Conservation (phyloP, 1,140 invertebrate genomes). For the Penaeus vannamei region DNA sequence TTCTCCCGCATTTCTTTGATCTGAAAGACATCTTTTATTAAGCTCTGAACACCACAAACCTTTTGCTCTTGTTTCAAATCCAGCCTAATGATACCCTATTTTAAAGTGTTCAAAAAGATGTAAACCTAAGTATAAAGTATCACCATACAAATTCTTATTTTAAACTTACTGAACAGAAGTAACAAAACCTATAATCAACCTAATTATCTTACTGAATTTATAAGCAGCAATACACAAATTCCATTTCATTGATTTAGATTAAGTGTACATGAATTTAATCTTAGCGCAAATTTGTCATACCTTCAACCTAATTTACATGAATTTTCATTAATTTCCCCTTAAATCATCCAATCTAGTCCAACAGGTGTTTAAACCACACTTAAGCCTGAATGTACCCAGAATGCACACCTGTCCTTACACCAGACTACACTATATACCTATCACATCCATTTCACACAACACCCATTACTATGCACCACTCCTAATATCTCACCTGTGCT, state of each 20-base stretch:
- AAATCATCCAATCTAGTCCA: too few species aligned
- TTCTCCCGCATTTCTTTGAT: constrained; percentile 92
- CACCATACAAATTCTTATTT: not conserved
- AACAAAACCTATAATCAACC: too few species aligned
- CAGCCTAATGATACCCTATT: not conserved
- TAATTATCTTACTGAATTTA: too few species aligned
- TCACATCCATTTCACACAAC: not conserved
- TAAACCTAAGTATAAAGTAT: not conserved
- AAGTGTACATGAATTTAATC: not conserved
- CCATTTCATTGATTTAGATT: not conserved
- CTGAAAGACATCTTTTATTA: constrained; percentile 73
- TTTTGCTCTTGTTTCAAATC: not conserved
- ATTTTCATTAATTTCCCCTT: not conserved
- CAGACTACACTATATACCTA: not conserved
- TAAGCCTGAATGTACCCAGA: not conserved
- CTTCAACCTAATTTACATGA: not conserved
- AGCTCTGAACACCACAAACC: not conserved
- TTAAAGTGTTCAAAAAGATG: not conserved
- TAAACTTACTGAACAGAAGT: too few species aligned
- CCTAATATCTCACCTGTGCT: constrained; percentile 73
- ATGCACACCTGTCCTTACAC: not conserved
- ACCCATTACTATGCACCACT: not conserved
- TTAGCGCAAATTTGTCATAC: not conserved
- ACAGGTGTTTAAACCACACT: too few species aligned
- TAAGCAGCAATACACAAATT: too few species aligned